Conservation (phyloP, 2,888 invertebrate species). For the Syrphus vitripennis region DNA sequence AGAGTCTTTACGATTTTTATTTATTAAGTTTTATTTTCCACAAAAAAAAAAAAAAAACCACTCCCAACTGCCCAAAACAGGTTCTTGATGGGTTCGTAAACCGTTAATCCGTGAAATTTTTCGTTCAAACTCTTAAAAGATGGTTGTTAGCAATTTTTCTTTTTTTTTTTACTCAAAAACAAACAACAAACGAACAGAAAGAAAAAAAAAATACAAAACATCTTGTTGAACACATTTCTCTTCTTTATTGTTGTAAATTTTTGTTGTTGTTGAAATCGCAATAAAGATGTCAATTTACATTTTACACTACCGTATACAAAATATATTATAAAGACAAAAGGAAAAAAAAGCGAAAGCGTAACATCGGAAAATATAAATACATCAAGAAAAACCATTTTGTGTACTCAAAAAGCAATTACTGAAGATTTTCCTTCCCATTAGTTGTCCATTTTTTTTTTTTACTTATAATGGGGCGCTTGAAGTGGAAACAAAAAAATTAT, state of each 20-base stretch:
- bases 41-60: background rate
- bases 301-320: constrained; percentile 35
- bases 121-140: background rate
- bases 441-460: constrained; percentile 59
- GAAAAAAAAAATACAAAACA: background rate
- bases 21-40: background rate
- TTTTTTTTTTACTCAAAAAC: too few species aligned
- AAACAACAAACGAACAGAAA: background rate
- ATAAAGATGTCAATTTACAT: constrained; percentile 62
- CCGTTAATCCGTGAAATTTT: constrained; percentile 44
- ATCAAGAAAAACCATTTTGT: constrained; percentile 29
- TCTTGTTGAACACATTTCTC: constrained; percentile 39
- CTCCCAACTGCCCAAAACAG: constrained; percentile 9
- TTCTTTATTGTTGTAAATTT: background rate
- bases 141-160: background rate
- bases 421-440: constrained; percentile 64
- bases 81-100: background rate
- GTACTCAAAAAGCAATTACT: constrained; percentile 59
- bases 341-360: constrained; percentile 62
- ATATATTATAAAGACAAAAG: background rate
- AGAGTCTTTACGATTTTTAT: background rate
- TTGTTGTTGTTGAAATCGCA: constrained; percentile 29
- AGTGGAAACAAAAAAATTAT: constrained; percentile 16
- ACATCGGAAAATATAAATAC: constrained; percentile 26
- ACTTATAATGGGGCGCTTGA: constrained; percentile 50